Base-by-base conservation (phyloP, 2,797 vertebrate species). In the Pangasius djambal region DNA sequence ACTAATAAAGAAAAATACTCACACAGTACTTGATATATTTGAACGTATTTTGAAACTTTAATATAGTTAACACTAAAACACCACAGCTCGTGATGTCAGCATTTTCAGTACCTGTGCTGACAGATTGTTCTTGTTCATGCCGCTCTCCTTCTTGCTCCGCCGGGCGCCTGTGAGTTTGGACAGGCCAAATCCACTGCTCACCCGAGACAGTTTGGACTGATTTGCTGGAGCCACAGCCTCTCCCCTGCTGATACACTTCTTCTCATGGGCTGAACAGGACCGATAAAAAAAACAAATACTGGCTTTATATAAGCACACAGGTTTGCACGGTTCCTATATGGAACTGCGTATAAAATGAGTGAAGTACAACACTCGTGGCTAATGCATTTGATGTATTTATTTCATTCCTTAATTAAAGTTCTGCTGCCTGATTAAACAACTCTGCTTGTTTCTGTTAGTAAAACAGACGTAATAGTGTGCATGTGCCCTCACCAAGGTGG, bases 111-210 rank as follows among this genome's bases (percentile, higher is more conserved):
- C 98, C 98, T 98, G 98, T 0, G 98, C 97, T 1, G 98, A 98
- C 65, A 98, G 96, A 89, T 97, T 99, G 95, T 98, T 98, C 91
- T 98, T 99, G 93, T 95, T 97, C 89, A 99, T 96, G 83, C 97
- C 97, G 89, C 97, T 99, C 89, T 99, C 99, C 93, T 97, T 99
- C 90, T 98, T 97, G 95, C 96, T 97, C 92, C 98, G 97, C 9
- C 98, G 96, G 15, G 97, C 97, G 1, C 98, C 98, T 0, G 99
- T 99, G 82, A 99, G 94, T 93, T 99, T 99, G 88, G 99, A 99
- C 65, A 99, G 97, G 34, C 97, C 99, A 1, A 99, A 99, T 40
- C 97, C 97, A 55, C 99, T 99, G 96, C 98, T 99, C 90, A 99
- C 99, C 9, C 98, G 92, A 65, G 98, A 99, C 88, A 99, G 94